Conservation (phyloP, 2,797 vertebrate genomes). For the Neosilurus mollespiculum region DNA sequence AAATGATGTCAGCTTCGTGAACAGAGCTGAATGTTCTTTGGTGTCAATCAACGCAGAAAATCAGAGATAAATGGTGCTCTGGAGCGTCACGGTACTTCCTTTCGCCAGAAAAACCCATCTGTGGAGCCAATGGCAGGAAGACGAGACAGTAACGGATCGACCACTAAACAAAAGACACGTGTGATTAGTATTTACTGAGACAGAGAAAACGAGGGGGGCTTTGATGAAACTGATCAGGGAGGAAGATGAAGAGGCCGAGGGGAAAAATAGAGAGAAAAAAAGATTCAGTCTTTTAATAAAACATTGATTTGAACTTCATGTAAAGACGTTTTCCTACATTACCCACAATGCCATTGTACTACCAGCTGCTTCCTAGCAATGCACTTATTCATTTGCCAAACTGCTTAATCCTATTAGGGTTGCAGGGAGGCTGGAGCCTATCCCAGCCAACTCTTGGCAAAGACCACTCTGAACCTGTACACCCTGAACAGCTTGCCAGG, state of each 20-base stretch:
- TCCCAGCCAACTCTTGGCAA: background rate
- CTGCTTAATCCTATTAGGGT: too few relatives aligned
- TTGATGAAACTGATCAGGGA: background rate
- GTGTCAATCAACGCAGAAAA: slow-evolving; percentile 99
- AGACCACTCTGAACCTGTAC: too few relatives aligned
- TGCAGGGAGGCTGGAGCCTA: background rate
- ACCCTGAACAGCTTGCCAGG: too few relatives aligned
- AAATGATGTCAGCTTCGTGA: slow-evolving; percentile 63
- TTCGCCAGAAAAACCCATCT: slow-evolving; percentile 11
- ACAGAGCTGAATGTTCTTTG: slow-evolving; percentile 80
- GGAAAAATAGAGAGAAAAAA: background rate
- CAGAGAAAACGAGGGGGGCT: slow-evolving; percentile 71
- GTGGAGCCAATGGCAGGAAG: background rate
- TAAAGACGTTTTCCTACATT: background rate
- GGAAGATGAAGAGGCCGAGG: background rate
- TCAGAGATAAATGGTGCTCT: slow-evolving; percentile 85
- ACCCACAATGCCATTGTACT: background rate
- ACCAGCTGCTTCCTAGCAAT: background rate
- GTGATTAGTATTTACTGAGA: slow-evolving; percentile 66
- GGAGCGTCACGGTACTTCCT: slow-evolving; percentile 65
- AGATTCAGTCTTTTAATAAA: background rate
- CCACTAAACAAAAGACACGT: slow-evolving; percentile 67
- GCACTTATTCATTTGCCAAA: background rate
- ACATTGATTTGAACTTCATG: background rate
- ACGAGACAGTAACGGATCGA: slow-evolving; percentile 75